Evolutionary conservation across 2,113 vertebrate genomes (phyloP).

Genomic region (Nothoprocta pentlandii): DNA sequence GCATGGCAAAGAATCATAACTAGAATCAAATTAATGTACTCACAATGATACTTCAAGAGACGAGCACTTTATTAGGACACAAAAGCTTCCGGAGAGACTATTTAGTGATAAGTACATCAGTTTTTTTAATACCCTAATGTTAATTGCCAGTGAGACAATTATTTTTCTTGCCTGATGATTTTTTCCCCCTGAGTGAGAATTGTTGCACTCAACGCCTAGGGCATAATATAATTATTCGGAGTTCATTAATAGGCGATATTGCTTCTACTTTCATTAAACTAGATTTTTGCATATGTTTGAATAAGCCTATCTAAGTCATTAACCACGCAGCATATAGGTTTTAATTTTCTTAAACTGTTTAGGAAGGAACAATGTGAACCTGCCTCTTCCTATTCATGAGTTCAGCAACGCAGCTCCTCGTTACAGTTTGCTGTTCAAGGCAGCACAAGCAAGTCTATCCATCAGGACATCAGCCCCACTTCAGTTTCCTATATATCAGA

Average conservation of each 20-base stretch:
- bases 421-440: not conserved
- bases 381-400: not conserved
- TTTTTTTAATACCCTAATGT: constrained; percentile 44
- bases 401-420: not conserved
- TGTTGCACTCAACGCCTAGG: constrained; percentile 25
- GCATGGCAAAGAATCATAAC: constrained; percentile 21
- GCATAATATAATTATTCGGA: constrained; percentile 25
- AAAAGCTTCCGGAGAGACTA: constrained; percentile 67
- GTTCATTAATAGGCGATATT: constrained; percentile 39
- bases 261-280: not conserved
- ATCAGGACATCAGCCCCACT: constrained; percentile 1
- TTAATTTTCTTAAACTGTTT: not conserved
- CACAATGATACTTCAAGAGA: constrained; percentile 11
- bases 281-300: not conserved
- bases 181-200: not conserved
- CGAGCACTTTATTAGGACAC: constrained; percentile 63
- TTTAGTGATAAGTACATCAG: constrained; percentile 38
- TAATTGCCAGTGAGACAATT: constrained; percentile 56
- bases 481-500: not conserved
- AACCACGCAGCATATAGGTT: not conserved
- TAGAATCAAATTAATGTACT: constrained; percentile 42
- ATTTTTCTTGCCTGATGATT: constrained; percentile 38
- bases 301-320: not conserved
- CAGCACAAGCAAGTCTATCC: not conserved
- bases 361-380: not conserved